These are phyloP conservation scores for Anneissia japonica DNA, from an alignment of 35 echinoderm and acorn worm genomes.

Conservation along the genomic window DNA sequence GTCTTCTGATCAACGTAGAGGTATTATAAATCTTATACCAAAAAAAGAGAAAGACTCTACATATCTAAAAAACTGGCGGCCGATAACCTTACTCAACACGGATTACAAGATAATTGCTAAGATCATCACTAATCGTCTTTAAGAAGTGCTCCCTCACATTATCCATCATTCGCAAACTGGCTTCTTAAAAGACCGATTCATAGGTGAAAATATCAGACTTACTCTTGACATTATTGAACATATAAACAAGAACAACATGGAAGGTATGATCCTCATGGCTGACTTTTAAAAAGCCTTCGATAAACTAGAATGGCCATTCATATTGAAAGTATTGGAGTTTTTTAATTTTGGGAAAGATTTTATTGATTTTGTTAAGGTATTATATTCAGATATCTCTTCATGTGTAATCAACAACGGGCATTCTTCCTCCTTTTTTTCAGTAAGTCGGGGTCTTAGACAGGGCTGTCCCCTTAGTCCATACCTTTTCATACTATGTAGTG, in stretches of 20 bases:
- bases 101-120: neutral
- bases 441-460: too few species aligned
- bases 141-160: neutral
- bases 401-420: too few species aligned
- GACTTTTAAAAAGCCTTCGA: neutral
- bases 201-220: neutral
- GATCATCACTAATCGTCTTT: neutral
- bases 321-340: too few species aligned
- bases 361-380: too few species aligned
- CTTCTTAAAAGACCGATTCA: neutral
- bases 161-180: neutral
- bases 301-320: neutral
- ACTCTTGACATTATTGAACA: neutral
- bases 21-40: neutral
- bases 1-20: neutral
- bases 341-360: too few species aligned
- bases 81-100: neutral
- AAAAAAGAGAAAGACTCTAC: neutral
- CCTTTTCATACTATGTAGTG: too few species aligned
- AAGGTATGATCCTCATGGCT: neutral
- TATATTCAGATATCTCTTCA: too few species aligned
- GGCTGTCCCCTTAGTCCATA: too few species aligned
- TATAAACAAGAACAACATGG: neutral
- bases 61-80: neutral
- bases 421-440: too few species aligned